These are phyloP conservation scores for Macrostomum cliftonense DNA, from an alignment of 2,888 invertebrate genomes.

Conservation along the genomic window DNA sequence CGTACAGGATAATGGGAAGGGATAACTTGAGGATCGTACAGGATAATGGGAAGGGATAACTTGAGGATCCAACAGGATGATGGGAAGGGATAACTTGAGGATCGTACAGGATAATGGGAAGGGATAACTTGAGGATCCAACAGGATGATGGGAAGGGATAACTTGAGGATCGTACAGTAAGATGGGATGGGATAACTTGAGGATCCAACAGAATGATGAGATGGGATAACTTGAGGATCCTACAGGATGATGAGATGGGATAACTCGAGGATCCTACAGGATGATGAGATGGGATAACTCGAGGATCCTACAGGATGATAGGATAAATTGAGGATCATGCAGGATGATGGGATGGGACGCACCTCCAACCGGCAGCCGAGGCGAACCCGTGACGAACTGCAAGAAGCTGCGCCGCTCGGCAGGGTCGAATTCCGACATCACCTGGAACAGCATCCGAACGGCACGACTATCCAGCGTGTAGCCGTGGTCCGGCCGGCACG, in stretches of 20 bases:
- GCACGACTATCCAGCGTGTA: slow-evolving; percentile 82
- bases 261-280: too few relatives aligned
- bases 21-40: neutral
- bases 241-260: slow-evolving; percentile 24
- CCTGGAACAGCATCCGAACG: slow-evolving; percentile 76
- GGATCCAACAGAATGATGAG: slow-evolving; percentile 24
- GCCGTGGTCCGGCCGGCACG: slow-evolving; percentile 92
- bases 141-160: slow-evolving; percentile 24
- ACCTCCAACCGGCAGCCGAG: slow-evolving; percentile 91
- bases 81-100: slow-evolving; percentile 24
- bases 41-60: slow-evolving; percentile 24
- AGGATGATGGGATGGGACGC: slow-evolving; percentile 32
- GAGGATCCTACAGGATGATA: slow-evolving; percentile 24
- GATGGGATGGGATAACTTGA: slow-evolving; percentile 24
- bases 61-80: too few relatives aligned
- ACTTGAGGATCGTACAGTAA: too few relatives aligned
- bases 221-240: neutral
- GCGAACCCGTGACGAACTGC: slow-evolving; percentile 95
- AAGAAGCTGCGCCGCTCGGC: slow-evolving; percentile 83
- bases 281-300: slow-evolving; percentile 24
- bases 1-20: slow-evolving; percentile 24
- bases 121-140: neutral
- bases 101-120: slow-evolving; percentile 24
- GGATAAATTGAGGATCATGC: too few relatives aligned
- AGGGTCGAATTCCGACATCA: slow-evolving; percentile 63